Evolutionary conservation across 37 sponge, comb jelly and placozoan species (phyloP).

Genomic region (Oscarella lobularis): DNA sequence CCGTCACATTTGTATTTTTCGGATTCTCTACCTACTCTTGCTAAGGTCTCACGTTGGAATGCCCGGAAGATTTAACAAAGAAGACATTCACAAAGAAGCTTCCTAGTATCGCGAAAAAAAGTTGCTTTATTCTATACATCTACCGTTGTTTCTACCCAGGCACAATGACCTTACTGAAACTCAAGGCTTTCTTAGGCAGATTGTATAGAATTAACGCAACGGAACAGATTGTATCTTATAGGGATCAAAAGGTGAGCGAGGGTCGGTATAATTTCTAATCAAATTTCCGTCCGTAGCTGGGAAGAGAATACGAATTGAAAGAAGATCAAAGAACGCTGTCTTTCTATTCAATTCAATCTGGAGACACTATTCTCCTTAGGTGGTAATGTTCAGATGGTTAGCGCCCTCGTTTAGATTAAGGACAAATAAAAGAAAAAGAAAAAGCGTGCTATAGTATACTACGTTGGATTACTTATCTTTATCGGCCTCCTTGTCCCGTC

Average conservation of each 20-base stretch:
- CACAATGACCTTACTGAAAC: conserved; percentile 73
- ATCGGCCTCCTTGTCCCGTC: neutral
- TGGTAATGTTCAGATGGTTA: no score
- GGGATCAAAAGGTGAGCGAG: no score
- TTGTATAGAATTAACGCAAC: conserved; percentile 53
- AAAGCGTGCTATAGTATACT: neutral
- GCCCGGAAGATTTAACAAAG: conserved; percentile 30
- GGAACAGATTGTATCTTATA: conserved; percentile 46
- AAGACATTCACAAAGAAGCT: conserved; percentile 57
- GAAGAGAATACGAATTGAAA: conserved; percentile 37
- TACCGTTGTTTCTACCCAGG: neutral
- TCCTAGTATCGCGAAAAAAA: conserved; percentile 27
- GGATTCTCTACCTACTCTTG: neutral
- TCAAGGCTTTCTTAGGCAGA: conserved; percentile 66
- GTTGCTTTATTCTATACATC: neutral
- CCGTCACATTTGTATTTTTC: neutral
- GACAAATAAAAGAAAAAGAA: neutral
- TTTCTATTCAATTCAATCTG: conserved; percentile 59
- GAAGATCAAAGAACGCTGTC: conserved; percentile 60
- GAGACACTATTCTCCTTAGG: conserved; percentile 58
- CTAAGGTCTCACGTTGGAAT: conserved; percentile 35
- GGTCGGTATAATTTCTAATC: no score
- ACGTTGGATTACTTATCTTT: neutral
- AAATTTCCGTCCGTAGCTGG: no score
- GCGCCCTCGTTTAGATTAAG: no score